Evolutionary conservation across 2,797 vertebrate species (phyloP).

Genomic region (Carapus acus): DNA sequence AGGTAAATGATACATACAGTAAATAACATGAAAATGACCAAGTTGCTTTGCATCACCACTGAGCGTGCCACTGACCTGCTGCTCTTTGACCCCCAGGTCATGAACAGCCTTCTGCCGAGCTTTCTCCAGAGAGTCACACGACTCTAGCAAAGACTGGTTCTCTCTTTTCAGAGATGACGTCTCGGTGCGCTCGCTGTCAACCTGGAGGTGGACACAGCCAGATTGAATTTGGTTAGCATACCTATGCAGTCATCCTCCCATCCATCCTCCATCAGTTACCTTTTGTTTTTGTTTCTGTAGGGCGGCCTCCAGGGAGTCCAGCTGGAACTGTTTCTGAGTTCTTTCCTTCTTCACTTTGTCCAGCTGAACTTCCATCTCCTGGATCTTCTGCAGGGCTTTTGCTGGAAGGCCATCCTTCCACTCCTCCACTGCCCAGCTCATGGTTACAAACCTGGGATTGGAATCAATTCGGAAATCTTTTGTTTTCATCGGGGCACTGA

Average conservation of each 20-base stretch:
- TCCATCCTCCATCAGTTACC: slow-evolving; percentile 57
- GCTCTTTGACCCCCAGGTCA: slow-evolving; percentile 88
- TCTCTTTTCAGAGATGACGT: slow-evolving; percentile 81
- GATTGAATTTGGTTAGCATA: no score
- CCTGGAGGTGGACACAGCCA: slow-evolving; percentile 59
- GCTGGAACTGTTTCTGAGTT: slow-evolving; percentile 85
- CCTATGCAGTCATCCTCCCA: background rate
- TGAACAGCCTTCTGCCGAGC: slow-evolving; percentile 79
- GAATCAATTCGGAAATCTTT: background rate
- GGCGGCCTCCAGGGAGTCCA: slow-evolving; percentile 84
- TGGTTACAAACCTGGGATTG: slow-evolving; percentile 55
- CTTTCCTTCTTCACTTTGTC: slow-evolving; percentile 88
- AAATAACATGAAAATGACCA: background rate
- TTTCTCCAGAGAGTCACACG: slow-evolving; percentile 85
- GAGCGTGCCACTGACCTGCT: slow-evolving; percentile 74
- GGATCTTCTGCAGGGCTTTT: slow-evolving; percentile 87
- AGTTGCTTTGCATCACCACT: background rate
- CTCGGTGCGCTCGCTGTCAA: slow-evolving; percentile 85
- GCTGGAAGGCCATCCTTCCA: slow-evolving; percentile 90
- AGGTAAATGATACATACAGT: background rate
- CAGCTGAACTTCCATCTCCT: slow-evolving; percentile 84
- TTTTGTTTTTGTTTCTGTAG: slow-evolving; percentile 92
- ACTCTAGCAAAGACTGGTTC: slow-evolving; percentile 84
- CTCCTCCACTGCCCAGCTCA: slow-evolving; percentile 93
- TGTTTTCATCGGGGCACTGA: no score